Conservation (phyloP, 2,113 vertebrate species). For the Thunnus maccoyii region DNA sequence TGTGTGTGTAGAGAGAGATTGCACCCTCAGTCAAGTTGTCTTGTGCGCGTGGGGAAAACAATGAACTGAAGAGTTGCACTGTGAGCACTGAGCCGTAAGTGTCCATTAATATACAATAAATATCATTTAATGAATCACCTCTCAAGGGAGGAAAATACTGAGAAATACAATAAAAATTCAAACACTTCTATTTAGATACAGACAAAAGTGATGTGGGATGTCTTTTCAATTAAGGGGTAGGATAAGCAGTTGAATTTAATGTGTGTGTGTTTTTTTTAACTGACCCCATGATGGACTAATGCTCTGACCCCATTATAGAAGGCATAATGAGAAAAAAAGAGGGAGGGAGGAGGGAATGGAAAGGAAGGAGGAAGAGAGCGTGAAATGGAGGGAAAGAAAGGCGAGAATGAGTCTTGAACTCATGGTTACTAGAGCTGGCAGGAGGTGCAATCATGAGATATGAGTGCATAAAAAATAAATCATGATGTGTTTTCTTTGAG, state of each 20-base stretch:
- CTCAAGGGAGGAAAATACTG: slow-evolving; percentile 19
- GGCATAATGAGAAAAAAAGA: slow-evolving; percentile 34
- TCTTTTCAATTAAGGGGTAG: background rate
- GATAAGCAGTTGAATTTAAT: slow-evolving; percentile 8
- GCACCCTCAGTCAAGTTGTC: slow-evolving; percentile 4
- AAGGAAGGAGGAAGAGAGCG: background rate
- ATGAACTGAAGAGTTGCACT: background rate
- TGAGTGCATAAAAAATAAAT: background rate
- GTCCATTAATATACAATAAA: slow-evolving; percentile 52
- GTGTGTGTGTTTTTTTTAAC: background rate
- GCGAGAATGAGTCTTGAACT: slow-evolving; percentile 6
- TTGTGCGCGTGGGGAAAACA: background rate
- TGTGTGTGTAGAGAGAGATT: slow-evolving; percentile 7
- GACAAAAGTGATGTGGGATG: background rate
- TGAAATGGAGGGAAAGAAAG: background rate
- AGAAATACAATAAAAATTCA: slow-evolving; percentile 3
- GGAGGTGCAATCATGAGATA: background rate
- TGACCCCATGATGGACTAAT: slow-evolving; percentile 25
- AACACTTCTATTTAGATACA: slow-evolving; percentile 14
- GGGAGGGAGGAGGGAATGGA: background rate
- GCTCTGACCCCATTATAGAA: slow-evolving; percentile 33
- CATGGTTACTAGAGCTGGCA: background rate
- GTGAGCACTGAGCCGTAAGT: slow-evolving; percentile 15
- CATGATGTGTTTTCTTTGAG: slow-evolving; percentile 10
- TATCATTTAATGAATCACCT: slow-evolving; percentile 37